Percentiles rank a stretch among this genome's conserved stretches.
phyloP scores from a whole-genome alignment of 1,140 invertebrate genomes.

The Pseudomyrmex pallidus region DNA sequence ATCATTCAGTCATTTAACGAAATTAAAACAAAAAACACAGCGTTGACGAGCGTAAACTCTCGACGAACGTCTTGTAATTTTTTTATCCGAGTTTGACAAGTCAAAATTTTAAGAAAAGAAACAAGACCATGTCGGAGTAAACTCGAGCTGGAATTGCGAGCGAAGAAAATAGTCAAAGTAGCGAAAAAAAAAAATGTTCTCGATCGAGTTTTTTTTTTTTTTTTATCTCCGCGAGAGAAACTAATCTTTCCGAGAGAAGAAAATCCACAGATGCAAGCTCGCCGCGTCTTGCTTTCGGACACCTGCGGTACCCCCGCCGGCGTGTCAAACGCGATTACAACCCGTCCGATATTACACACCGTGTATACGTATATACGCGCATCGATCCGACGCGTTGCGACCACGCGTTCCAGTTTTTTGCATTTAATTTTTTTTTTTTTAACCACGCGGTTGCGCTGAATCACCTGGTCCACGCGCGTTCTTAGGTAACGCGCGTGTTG shows the following conservation, averaged over 20 bases:
- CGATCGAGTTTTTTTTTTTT: too few species aligned
- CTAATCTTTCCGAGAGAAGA: not conserved
- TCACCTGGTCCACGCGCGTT: conserved; percentile 64
- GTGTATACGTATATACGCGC: conserved; percentile 25
- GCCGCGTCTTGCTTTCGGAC: conserved; percentile 13
- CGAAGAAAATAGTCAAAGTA: too few species aligned
- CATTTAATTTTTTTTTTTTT: conserved; percentile 43
- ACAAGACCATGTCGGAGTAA: too few species aligned
- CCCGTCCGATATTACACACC: conserved; percentile 22
- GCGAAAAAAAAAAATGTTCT: too few species aligned
- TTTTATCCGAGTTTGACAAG: too few species aligned
- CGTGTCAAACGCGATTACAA: conserved; percentile 69
- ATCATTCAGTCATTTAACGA: not conserved
- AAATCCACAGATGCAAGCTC: not conserved
- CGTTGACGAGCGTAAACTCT: too few species aligned
- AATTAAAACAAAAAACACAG: not conserved
- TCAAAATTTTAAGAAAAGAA: too few species aligned
- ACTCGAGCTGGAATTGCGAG: too few species aligned
- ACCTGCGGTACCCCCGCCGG: conserved; percentile 43
- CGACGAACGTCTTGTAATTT: too few species aligned
- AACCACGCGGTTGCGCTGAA: conserved; percentile 47
- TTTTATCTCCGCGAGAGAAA: not conserved
- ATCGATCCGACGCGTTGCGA: conserved; percentile 67
- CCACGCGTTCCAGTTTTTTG: conserved; percentile 56
- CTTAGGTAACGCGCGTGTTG: conserved; percentile 73